Percentiles rank a stretch among this genome's conserved stretches.
Conservation (phyloP, 2,113 vertebrate species). For the Colistium nudipinnis region DNA sequence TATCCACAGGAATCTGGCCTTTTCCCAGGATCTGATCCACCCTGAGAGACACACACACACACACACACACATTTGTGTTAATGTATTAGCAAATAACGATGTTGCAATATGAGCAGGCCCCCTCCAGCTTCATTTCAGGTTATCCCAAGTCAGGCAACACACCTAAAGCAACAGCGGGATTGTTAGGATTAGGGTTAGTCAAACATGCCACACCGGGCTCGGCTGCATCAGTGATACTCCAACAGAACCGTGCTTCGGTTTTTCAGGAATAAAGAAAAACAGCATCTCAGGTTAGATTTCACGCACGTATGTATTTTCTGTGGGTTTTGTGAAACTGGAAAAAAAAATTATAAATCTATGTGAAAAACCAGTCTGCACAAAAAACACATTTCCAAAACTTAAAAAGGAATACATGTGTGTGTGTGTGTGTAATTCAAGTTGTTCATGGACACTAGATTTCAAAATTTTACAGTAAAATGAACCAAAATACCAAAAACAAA, state of each 20-base stretch:
- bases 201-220: conserved; percentile 27
- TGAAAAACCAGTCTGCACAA: not conserved
- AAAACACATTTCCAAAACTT: not conserved
- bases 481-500: no score
- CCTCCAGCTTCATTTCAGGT: conserved; percentile 22
- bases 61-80: conserved; percentile 18
- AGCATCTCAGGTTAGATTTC: not conserved
- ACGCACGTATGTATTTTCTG: not conserved
- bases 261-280: not conserved
- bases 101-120: conserved; percentile 1
- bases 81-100: conserved; percentile 10
- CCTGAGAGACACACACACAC: conserved; percentile 71
- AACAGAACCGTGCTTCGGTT: not conserved
- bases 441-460: not conserved
- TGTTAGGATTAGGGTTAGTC: conserved; percentile 54
- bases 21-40: conserved; percentile 99
- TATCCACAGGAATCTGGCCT: conserved; percentile 94
- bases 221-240: not conserved
- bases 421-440: no score
- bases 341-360: not conserved
- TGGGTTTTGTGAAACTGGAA: not conserved
- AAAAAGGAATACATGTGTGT: not conserved
- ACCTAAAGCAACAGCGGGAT: conserved; percentile 48
- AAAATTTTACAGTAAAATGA: not conserved
- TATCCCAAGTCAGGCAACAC: conserved; percentile 43